Base-by-base conservation (phyloP, 2,797 vertebrate species). In the Gambelia wislizenii region DNA sequence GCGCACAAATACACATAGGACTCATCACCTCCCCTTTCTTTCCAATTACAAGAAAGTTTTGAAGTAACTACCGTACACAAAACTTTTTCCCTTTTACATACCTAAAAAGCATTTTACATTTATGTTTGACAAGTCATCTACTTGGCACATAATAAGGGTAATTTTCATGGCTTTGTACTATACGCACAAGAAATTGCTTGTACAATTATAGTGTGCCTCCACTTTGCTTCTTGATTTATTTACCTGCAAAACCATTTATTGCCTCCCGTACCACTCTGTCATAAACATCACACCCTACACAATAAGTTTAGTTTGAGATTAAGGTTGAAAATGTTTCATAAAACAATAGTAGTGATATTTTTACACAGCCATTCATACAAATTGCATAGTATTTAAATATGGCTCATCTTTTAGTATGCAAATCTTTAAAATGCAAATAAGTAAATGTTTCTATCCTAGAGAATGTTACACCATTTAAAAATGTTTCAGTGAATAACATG, bases 401-500 rank as follows among this genome's bases (percentile, higher is more conserved):
- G 90, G 5, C 49, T 93, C n/a, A 82, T 91, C 12, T 82, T 91
- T 94, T 84, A 88, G 86, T 30, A 12, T 80, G 16, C 42, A 92
- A 74, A 83, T 86, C 70, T 76, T 84, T 81, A 90, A 95, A 93
- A 92, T 85, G 88, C 91, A 89, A 91, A 83, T 91, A 92, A 76
- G 25, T 30, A 13, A 77, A 87, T 87, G 10, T 82, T 92, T 94
- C 88, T 47, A 86, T 67, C 75, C 47, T 82, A 93, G 82, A 91
- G 61, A 78, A 64, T 89, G 14, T 49, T 89, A 88, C 87, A 49
- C 14, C 25, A 86, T 90, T 91, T 79, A 88, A 91, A 89, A 39
- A 91, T 78, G 85, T 64, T 91, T 94, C 94, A 91, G 8, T 89
- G 86, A 92, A 90, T 92, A 91, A 91, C 81, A 88, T 86, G 56